Conservation (phyloP, 2,797 vertebrate species). For the Esox masquinongy region DNA sequence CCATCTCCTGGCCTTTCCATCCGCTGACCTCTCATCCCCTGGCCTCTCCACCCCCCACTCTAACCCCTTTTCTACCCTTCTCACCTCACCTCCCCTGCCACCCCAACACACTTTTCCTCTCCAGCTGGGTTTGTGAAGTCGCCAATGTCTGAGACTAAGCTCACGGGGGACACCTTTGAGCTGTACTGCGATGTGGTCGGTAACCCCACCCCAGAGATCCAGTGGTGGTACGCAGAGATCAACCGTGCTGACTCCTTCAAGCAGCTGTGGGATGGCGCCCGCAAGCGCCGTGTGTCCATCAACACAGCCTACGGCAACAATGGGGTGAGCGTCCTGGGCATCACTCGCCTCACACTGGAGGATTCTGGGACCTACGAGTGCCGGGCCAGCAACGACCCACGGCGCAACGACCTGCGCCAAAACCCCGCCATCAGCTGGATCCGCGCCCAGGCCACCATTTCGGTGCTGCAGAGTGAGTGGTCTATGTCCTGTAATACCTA, state of each 20-base stretch:
- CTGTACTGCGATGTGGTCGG: slow-evolving; percentile 99
- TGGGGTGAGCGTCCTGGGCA: slow-evolving; percentile 94
- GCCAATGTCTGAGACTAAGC: slow-evolving; percentile 99
- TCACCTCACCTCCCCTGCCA: slow-evolving; percentile 51
- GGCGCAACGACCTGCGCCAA: slow-evolving; percentile 95
- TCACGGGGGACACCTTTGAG: slow-evolving; percentile 99
- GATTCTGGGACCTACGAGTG: slow-evolving; percentile 99
- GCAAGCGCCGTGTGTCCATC: slow-evolving; percentile 94
- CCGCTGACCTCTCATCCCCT: too few species aligned
- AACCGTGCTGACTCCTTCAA: slow-evolving; percentile 99
- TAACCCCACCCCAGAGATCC: slow-evolving; percentile 97
- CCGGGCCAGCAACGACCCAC: slow-evolving; percentile 98
- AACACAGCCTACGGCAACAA: slow-evolving; percentile 94
- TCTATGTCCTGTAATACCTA: slow-evolving; percentile 86
- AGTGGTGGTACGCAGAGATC: slow-evolving; percentile 99
- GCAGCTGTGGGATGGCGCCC: slow-evolving; percentile 97
- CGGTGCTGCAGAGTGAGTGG: slow-evolving; percentile 99
- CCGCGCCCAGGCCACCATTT: slow-evolving; percentile 98
- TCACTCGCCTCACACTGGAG: slow-evolving; percentile 94
- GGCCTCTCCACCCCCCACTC: slow-evolving; percentile 28
- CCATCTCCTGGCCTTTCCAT: slow-evolving; percentile 3
- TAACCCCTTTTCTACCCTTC: slow-evolving; percentile 55
- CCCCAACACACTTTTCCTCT: slow-evolving; percentile 69
- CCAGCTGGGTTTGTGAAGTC: slow-evolving; percentile 99
- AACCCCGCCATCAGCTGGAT: slow-evolving; percentile 99